These are phyloP conservation scores for Agrenia bidenticulata DNA, from an alignment of 2,888 invertebrate genomes.

Conservation along the genomic window DNA sequence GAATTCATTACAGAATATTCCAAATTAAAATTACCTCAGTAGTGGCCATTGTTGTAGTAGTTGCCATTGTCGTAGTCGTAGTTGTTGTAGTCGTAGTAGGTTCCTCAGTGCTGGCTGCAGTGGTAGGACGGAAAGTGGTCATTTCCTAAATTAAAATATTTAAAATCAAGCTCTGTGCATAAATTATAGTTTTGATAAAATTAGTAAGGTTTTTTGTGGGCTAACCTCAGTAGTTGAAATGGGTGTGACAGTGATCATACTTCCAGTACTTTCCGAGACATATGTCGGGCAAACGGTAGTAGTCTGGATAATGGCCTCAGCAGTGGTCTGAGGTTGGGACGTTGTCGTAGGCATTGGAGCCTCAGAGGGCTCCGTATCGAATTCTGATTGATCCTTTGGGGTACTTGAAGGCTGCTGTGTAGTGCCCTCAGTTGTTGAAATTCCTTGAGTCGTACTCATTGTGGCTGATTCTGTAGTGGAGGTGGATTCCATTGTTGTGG, in stretches of 20 bases:
- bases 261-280: constrained; percentile 35
- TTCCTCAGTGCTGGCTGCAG: constrained; percentile 24
- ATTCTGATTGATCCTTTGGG: neutral
- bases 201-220: neutral
- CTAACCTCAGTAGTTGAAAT: constrained; percentile 34
- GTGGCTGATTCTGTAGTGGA: constrained; percentile 12
- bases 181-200: constrained; percentile 1
- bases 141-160: constrained; percentile 13
- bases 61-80: constrained; percentile 42
- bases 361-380: neutral
- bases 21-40: constrained; percentile 17
- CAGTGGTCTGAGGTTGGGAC: constrained; percentile 22
- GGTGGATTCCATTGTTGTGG: neutral
- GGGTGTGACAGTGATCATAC: constrained; percentile 39
- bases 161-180: too few species aligned
- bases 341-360: constrained; percentile 9
- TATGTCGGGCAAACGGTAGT: constrained; percentile 39
- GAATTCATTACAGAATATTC: too few species aligned
- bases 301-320: constrained; percentile 38
- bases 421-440: constrained; percentile 33
- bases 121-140: constrained; percentile 22
- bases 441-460: constrained; percentile 6
- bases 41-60: constrained; percentile 26
- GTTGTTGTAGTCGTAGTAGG: constrained; percentile 40
- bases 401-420: constrained; percentile 25